These are phyloP conservation scores for Rambutsinella grinnellia DNA, from an alignment of 2,888 invertebrate species.

Conservation along the genomic window DNA sequence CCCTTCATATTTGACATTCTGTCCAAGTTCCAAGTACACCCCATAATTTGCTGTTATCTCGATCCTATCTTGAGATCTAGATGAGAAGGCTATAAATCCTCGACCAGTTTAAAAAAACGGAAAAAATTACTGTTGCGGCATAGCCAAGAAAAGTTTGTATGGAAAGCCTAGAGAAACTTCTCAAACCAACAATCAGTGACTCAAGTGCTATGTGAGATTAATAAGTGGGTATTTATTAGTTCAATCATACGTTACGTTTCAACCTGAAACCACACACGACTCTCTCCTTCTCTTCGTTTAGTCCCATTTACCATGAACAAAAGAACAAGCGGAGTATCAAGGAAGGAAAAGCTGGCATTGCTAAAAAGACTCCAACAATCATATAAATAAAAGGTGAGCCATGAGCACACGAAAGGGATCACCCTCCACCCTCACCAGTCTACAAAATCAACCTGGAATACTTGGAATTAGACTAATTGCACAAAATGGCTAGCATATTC, in stretches of 20 bases:
- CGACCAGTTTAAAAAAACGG: slow-evolving; percentile 36
- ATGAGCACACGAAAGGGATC: background rate
- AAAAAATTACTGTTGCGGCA: background rate
- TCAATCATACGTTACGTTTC: slow-evolving; percentile 19
- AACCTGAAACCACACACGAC: background rate
- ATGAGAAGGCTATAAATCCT: slow-evolving; percentile 48
- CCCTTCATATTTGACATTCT: slow-evolving; percentile 43
- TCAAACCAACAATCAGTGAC: background rate
- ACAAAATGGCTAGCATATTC: slow-evolving; percentile 13
- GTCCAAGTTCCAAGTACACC: slow-evolving; percentile 40
- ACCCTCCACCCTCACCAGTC: background rate
- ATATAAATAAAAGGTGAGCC: background rate
- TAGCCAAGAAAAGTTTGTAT: background rate
- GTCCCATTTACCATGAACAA: background rate
- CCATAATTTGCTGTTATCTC: slow-evolving; percentile 51
- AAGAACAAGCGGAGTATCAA: background rate
- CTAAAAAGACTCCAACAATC: too few relatives aligned
- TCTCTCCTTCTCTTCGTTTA: background rate
- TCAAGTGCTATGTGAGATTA: background rate
- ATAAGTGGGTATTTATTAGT: slow-evolving; percentile 1
- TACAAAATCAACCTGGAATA: slow-evolving; percentile 15
- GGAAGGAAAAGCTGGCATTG: background rate
- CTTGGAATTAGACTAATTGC: slow-evolving; percentile 45
- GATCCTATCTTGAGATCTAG: slow-evolving; percentile 34
- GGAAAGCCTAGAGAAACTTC: background rate